A percentile compares a stretch with the other conserved stretches of the same genome.
Conservation (phyloP, 30 jellyfish, hydroid and myxozoan genomes). For the Rhopilema esculentum region DNA sequence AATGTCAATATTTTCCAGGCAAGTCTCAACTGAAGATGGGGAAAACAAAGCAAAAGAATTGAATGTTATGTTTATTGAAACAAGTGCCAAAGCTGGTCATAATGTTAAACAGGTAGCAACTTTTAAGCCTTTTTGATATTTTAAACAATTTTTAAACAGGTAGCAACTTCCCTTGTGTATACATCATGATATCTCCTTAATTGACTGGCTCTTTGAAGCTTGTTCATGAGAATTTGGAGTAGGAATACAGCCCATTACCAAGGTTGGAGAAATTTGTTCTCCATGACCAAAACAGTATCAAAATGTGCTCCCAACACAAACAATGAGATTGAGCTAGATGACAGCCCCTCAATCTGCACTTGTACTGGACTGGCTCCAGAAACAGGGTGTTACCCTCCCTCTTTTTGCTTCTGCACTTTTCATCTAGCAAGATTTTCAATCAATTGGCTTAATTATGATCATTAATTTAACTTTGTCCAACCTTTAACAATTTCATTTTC, state of each 20-base stretch:
- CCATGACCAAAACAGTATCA: too few relatives aligned
- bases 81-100: conserved; percentile 99
- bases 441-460: too few relatives aligned
- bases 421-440: background rate
- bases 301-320: too few relatives aligned
- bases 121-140: background rate
- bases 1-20: conserved; percentile 57
- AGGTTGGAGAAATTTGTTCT: too few relatives aligned
- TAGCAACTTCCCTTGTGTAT: background rate
- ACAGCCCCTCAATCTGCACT: too few relatives aligned
- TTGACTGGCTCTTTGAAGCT: too few relatives aligned
- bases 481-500: too few relatives aligned
- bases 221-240: too few relatives aligned
- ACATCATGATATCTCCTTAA: background rate
- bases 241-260: too few relatives aligned
- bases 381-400: background rate
- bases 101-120: conserved; percentile 97
- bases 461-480: too few relatives aligned
- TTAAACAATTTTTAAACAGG: background rate
- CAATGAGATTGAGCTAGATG: too few relatives aligned
- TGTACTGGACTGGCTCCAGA: too few relatives aligned
- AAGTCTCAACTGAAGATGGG: conserved; percentile 98
- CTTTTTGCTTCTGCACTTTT: background rate
- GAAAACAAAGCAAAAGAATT: conserved; percentile 92
- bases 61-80: conserved; percentile 96